These are phyloP conservation scores for Troides oblongomaculatus DNA, from an alignment of 2,888 invertebrate species.

Conservation along the genomic window DNA sequence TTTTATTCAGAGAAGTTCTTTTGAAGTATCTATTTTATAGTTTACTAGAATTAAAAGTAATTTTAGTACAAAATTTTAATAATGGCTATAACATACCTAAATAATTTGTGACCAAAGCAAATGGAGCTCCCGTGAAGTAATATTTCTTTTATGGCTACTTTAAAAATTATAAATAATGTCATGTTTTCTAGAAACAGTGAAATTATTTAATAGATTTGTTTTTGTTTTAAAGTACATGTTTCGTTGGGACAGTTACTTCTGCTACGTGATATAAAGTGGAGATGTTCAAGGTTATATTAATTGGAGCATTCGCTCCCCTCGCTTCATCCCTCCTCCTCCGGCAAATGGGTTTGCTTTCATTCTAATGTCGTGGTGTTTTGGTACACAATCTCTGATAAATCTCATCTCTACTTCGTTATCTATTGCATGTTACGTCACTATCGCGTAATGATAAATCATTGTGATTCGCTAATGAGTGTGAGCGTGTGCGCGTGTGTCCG, in stretches of 20 bases:
- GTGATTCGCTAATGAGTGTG: slow-evolving; percentile 45
- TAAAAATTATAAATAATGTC: too few relatives aligned
- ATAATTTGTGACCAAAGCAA: neutral
- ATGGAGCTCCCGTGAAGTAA: neutral
- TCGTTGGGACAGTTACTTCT: neutral
- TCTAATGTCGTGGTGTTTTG: slow-evolving; percentile 64
- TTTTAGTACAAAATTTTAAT: too few relatives aligned
- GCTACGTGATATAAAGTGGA: neutral
- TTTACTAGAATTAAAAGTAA: neutral
- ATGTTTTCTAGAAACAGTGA: too few relatives aligned
- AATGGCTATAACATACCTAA: too few relatives aligned
- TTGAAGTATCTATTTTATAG: slow-evolving; percentile 18
- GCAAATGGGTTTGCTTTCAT: slow-evolving; percentile 70
- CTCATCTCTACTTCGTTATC: slow-evolving; percentile 52
- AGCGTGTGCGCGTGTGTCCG: slow-evolving; percentile 21
- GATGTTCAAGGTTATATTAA: slow-evolving; percentile 17
- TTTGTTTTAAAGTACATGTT: neutral
- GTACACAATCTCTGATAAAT: slow-evolving; percentile 54
- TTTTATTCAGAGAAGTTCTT: slow-evolving; percentile 14
- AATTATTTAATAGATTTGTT: neutral
- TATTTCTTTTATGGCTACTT: neutral
- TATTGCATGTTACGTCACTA: slow-evolving; percentile 54
- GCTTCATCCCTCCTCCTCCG: slow-evolving; percentile 56
- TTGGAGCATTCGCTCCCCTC: slow-evolving; percentile 37
- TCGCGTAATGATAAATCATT: slow-evolving; percentile 40